Evolutionary conservation across 2,797 vertebrate species (phyloP).

Genomic region (Myotis findleyi): DNA sequence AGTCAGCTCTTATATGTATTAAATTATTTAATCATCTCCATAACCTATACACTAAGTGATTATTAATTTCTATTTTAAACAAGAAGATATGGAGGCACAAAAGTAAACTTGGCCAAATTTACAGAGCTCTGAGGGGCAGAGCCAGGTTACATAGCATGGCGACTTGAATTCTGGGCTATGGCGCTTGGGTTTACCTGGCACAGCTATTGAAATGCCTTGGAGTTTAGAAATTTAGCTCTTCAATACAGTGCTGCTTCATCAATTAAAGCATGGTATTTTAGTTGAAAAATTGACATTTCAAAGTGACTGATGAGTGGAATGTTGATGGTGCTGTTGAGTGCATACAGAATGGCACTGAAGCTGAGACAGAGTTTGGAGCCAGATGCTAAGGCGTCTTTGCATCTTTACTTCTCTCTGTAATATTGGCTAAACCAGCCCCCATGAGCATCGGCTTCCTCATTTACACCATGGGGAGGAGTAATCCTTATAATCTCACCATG

Average conservation of each 20-base stretch:
- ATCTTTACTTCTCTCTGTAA: background rate
- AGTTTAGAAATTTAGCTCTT: slow-evolving; percentile 30
- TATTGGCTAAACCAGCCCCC: background rate
- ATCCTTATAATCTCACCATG: background rate
- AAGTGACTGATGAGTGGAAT: slow-evolving; percentile 49
- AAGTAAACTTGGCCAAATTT: background rate
- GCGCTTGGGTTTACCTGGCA: background rate
- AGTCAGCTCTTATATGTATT: background rate
- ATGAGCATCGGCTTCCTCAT: background rate
- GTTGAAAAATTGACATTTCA: slow-evolving; percentile 54
- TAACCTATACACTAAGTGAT: background rate
- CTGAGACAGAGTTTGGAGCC: background rate
- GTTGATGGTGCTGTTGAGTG: background rate
- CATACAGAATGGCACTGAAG: background rate
- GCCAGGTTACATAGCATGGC: background rate
- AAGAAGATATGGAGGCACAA: background rate
- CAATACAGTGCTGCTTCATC: background rate
- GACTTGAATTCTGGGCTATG: background rate
- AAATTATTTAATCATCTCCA: background rate
- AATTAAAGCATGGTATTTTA: slow-evolving; percentile 62
- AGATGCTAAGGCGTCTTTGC: background rate
- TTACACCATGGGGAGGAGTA: too few relatives aligned
- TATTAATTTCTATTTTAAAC: slow-evolving; percentile 22
- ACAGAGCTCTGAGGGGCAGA: background rate
- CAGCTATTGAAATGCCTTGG: background rate